Base-by-base conservation (phyloP, 64 coral and sea anemone genomes). In the Platygyra sinensis region DNA sequence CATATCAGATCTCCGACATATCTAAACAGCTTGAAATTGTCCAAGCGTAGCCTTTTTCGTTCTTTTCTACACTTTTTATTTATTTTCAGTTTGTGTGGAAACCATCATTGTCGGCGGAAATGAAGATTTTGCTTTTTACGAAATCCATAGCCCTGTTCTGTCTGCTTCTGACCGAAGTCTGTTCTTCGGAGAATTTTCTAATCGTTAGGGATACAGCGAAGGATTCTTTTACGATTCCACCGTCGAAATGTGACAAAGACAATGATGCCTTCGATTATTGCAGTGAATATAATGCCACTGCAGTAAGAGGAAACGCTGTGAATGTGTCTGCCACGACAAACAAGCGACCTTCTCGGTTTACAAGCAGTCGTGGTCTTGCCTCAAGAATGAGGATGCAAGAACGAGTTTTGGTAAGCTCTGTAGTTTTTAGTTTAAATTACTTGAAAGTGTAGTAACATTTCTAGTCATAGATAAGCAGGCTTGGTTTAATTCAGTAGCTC, bases 221-320 rank as follows among this genome's bases (percentile, higher is more conserved):
- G 15, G 81, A 85, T 20, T 69, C 9, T 72, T 85, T 85, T 12
- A 71, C 22, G 1, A 85, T 85, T 6, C 81, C 81, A 12, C 11
- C 11, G 2, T 30, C 81, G 28, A 50, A 71, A 50, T 85, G 81
- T 28, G 0, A 24, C 60, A 0, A 18, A 15, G 19, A 39, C 6
- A 18, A 77, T 7, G 5, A 77, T 49, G n/a, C 20, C 9, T 42
- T n/a, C 0, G 18, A 82, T 18, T 64, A 64, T 2, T 71, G 81
- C 17, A 10, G 17, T 13, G 0, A 22, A 10, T 85, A 71, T 18
- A 67, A 67, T 25, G 81, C 81, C 19, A 4, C 36, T 0, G 30
- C n/a, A n/a, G n/a, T n/a, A n/a, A n/a, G n/a, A n/a, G 5, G 0
- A 46, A 51, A 7, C 22, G 19, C 0, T 71, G 62, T 13, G 2